These are phyloP conservation scores for Aspidapion aeneum DNA, from an alignment of 2,888 invertebrate genomes.

Conservation along the genomic window DNA sequence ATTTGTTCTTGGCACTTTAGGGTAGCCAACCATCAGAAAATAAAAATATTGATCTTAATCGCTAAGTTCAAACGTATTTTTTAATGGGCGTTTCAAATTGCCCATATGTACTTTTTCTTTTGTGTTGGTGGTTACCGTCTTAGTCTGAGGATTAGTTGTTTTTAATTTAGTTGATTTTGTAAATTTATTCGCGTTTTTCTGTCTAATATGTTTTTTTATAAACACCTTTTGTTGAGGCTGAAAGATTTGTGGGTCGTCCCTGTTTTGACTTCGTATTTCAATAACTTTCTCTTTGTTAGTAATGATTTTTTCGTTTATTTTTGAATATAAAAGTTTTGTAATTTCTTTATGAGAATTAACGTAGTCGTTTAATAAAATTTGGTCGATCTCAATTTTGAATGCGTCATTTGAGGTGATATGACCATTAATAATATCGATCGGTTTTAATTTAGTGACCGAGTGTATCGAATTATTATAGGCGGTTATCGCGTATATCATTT, in stretches of 20 bases:
- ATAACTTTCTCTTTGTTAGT: neutral
- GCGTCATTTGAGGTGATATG: neutral
- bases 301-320: neutral
- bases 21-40: neutral
- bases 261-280: neutral
- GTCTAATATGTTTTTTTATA: neutral
- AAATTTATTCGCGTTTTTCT: neutral
- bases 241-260: neutral
- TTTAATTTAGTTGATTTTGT: too few species aligned
- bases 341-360: neutral
- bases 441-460: too few species aligned
- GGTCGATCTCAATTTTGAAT: neutral
- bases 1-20: too few species aligned
- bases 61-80: neutral
- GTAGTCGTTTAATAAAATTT: conserved; percentile 1
- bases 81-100: conserved; percentile 1
- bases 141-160: neutral
- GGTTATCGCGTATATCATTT: too few species aligned
- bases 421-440: conserved; percentile 9
- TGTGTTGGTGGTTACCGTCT: neutral
- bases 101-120: neutral
- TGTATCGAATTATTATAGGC: too few species aligned
- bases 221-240: neutral
- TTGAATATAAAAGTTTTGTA: neutral
- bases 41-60: neutral